A percentile compares a stretch with the other conserved stretches of the same genome.
phyloP scores from a whole-genome alignment of 2,888 invertebrate genomes.

The Miltochrista miniata region DNA sequence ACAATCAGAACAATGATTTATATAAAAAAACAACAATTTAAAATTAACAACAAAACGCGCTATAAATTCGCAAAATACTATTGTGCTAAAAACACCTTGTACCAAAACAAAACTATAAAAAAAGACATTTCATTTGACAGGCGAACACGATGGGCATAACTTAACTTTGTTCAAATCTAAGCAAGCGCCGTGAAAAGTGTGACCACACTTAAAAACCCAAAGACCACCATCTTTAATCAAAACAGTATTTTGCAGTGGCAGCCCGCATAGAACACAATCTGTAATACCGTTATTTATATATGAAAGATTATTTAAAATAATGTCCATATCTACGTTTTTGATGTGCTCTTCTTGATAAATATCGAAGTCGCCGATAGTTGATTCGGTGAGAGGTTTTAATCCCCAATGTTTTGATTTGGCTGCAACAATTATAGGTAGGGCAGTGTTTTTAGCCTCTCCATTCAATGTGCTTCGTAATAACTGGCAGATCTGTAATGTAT shows the following conservation, averaged over 20 bases:
- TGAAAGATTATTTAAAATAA: constrained; percentile 53
- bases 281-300: constrained; percentile 46
- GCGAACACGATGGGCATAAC: constrained; percentile 68
- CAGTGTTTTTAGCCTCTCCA: constrained; percentile 64
- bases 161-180: constrained; percentile 82
- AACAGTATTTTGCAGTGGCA: constrained; percentile 83
- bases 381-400: constrained; percentile 49
- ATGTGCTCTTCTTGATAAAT: constrained; percentile 17
- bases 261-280: constrained; percentile 82
- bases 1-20: neutral
- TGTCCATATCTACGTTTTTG: constrained; percentile 41
- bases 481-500: constrained; percentile 57
- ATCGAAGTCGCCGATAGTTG: constrained; percentile 11
- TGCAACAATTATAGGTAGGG: constrained; percentile 69
- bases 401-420: constrained; percentile 82
- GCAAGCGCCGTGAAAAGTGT: constrained; percentile 85
- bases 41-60: constrained; percentile 7
- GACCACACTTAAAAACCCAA: constrained; percentile 85
- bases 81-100: constrained; percentile 13
- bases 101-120: neutral
- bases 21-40: neutral
- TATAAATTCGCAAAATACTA: constrained; percentile 5
- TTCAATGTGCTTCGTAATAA: constrained; percentile 58
- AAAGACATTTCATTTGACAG: constrained; percentile 33
- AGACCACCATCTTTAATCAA: constrained; percentile 85